These are phyloP conservation scores for Orcinus orca DNA, from an alignment of 2,113 vertebrate genomes.

Conservation along the genomic window DNA sequence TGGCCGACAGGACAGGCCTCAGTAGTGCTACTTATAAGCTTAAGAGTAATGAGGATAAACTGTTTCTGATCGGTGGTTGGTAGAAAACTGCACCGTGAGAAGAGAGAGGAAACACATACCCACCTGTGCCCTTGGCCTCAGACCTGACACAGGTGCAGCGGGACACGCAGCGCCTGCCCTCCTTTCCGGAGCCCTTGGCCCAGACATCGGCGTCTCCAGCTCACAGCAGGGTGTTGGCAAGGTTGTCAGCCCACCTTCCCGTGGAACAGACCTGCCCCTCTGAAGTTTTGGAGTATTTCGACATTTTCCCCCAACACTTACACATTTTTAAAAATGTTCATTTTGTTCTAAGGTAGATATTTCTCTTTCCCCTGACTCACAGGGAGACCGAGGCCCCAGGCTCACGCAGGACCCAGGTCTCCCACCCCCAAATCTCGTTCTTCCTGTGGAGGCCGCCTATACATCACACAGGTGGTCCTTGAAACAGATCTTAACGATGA, in stretches of 20 bases:
- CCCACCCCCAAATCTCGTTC: too few species aligned
- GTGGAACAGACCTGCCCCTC: not conserved
- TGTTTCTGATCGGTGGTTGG: not conserved
- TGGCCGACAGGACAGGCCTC: not conserved
- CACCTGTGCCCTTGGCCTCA: not conserved
- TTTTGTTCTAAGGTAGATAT: not conserved
- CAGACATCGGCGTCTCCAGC: rapidly evolving
- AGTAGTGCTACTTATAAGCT: not conserved
- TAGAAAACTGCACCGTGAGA: not conserved
- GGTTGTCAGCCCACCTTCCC: not conserved
- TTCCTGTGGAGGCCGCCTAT: not conserved
- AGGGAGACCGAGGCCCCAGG: not conserved
- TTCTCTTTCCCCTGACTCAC: not conserved
- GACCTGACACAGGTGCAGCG: rapidly evolving
- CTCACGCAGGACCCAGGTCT: not conserved
- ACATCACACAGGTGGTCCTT: not conserved
- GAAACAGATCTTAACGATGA: not conserved
- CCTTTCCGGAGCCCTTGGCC: not conserved
- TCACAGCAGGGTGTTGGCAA: rapidly evolving
- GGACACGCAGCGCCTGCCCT: rapidly evolving
- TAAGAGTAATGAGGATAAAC: not conserved
- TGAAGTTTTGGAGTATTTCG: not conserved
- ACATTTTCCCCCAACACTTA: not conserved
- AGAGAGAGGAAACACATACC: rapidly evolving
- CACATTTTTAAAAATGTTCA: not conserved